phyloP scores from a whole-genome alignment of 2,797 vertebrate genomes.

The Lepus townsendii region DNA sequence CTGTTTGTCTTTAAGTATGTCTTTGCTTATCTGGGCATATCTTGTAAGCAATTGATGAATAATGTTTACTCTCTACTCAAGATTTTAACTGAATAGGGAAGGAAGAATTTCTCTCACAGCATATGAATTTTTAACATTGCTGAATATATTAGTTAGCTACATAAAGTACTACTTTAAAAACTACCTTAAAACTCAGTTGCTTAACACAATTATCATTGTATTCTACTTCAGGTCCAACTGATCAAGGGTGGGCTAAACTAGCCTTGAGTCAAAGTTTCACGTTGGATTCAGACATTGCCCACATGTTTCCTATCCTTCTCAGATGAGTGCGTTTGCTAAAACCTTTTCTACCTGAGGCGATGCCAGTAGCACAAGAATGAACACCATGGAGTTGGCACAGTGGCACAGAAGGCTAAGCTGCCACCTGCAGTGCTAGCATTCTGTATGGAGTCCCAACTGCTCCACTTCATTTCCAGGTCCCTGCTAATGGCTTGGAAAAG shows the following conservation, averaged over 20 bases:
- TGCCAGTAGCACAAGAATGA: background rate
- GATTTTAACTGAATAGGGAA: background rate
- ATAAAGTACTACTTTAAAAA: background rate
- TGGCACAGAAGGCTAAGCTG: no score
- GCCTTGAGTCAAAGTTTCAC: background rate
- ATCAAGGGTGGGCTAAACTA: background rate
- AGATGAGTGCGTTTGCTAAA: background rate
- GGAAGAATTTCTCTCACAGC: background rate
- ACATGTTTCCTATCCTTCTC: background rate
- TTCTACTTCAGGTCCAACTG: background rate
- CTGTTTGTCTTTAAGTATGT: background rate
- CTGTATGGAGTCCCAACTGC: no score
- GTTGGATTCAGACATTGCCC: background rate
- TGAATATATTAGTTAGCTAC: background rate
- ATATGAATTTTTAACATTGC: background rate
- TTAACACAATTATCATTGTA: background rate
- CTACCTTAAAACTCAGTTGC: background rate
- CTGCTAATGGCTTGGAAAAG: no score
- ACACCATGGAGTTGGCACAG: no score
- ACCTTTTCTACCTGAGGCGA: background rate
- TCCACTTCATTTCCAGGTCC: no score
- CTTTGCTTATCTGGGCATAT: background rate
- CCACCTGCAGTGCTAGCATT: no score
- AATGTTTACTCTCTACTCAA: background rate
- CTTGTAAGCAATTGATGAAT: background rate